These are phyloP conservation scores for Altica lythri DNA, from an alignment of 2,888 invertebrate species.

Conservation along the genomic window DNA sequence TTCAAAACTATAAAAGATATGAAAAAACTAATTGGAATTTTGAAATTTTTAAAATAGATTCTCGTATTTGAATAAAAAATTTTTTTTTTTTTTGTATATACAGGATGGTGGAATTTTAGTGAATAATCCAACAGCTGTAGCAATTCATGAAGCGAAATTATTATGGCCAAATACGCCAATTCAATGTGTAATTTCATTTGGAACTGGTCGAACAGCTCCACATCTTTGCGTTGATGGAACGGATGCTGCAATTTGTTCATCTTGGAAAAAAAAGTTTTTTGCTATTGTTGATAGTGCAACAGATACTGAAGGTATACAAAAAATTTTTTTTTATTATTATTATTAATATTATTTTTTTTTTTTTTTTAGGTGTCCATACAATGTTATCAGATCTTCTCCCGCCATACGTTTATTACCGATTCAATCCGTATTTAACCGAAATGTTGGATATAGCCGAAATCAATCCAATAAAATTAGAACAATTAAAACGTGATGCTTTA, in stretches of 20 bases:
- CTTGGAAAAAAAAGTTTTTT: slow-evolving; percentile 78
- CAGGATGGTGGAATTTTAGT: slow-evolving; percentile 83
- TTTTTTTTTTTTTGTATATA: slow-evolving; percentile 30
- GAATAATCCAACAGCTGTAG: slow-evolving; percentile 89
- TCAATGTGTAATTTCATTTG: slow-evolving; percentile 81
- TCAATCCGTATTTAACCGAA: slow-evolving; percentile 86
- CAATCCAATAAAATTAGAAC: slow-evolving; percentile 70
- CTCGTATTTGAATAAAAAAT: neutral
- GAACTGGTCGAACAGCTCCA: slow-evolving; percentile 70
- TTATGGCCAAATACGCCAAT: slow-evolving; percentile 78
- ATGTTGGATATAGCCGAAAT: slow-evolving; percentile 82
- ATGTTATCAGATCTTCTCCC: slow-evolving; percentile 77
- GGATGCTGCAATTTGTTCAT: slow-evolving; percentile 55
- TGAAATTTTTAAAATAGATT: no score
- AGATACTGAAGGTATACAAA: slow-evolving; percentile 75
- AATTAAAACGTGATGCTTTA: slow-evolving; percentile 73
- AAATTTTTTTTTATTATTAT: neutral
- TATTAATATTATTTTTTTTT: slow-evolving; percentile 17
- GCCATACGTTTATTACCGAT: slow-evolving; percentile 75
- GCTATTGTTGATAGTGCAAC: slow-evolving; percentile 85
- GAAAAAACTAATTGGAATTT: no score
- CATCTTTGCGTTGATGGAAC: slow-evolving; percentile 48
- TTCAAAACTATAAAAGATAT: no score
- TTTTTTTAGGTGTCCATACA: slow-evolving; percentile 72
- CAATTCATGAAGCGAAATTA: slow-evolving; percentile 82